A percentile compares a stretch with the other conserved stretches of the same genome.
phyloP scores from a whole-genome alignment of 2,113 vertebrate species.

The Mola mola region DNA sequence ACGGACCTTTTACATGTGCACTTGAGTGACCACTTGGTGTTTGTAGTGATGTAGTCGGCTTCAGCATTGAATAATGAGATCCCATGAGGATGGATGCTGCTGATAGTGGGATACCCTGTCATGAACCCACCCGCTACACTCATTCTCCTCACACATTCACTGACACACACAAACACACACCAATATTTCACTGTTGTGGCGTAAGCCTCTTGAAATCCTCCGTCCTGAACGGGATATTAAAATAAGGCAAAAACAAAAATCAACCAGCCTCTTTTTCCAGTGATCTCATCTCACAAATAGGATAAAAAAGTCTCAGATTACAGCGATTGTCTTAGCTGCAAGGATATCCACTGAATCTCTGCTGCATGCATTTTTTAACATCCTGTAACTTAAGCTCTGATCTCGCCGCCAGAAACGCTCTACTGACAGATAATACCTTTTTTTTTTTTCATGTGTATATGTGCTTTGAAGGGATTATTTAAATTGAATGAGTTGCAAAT shows the following conservation, averaged over 20 bases:
- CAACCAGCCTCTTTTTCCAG: conserved; percentile 16
- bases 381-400: conserved; percentile 2
- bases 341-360: conserved; percentile 16
- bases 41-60: conserved; percentile 45
- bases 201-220: conserved; percentile 18
- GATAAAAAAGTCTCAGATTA: conserved; percentile 29
- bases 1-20: conserved; percentile 14
- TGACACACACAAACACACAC: neutral
- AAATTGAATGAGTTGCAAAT: too few species aligned
- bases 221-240: conserved; percentile 12
- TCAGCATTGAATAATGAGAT: conserved; percentile 70
- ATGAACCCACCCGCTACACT: conserved; percentile 16
- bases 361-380: conserved; percentile 4
- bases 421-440: conserved; percentile 30
- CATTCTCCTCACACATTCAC: neutral
- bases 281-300: conserved; percentile 35
- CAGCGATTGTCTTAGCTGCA: conserved; percentile 7
- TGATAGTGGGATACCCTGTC: conserved; percentile 22
- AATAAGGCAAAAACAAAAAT: conserved; percentile 26
- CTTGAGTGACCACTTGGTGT: conserved; percentile 39
- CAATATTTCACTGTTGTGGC: conserved; percentile 1
- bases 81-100: conserved; percentile 51
- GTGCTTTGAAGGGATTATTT: neutral
- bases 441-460: neutral
- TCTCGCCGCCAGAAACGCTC: conserved; percentile 7